Conservation (phyloP, 2,113 vertebrate genomes). For the Leucosticte australis region DNA sequence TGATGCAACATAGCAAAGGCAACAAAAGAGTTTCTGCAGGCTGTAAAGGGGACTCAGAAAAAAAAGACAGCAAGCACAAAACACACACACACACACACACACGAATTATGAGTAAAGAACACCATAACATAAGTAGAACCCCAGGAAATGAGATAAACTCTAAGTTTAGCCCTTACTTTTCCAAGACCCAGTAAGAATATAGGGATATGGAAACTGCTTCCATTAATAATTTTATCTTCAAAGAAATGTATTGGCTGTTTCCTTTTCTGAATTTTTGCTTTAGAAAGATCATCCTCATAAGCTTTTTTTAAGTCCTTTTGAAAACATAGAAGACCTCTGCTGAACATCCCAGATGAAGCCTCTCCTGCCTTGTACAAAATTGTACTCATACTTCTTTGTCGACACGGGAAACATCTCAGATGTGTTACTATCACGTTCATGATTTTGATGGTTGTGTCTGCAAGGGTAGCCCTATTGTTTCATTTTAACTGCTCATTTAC, state of each 20-base stretch:
- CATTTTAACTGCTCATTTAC: neutral
- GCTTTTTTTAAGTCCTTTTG: neutral
- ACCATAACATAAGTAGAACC: neutral
- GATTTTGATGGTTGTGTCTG: neutral
- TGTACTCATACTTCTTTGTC: neutral
- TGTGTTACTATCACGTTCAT: neutral
- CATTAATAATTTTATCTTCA: constrained; percentile 15
- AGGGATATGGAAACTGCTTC: constrained; percentile 13
- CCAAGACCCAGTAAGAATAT: neutral
- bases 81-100: neutral
- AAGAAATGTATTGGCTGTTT: neutral
- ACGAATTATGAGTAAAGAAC: neutral
- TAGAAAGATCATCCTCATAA: neutral
- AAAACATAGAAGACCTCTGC: neutral
- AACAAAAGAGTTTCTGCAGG: neutral
- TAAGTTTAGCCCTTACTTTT: neutral
- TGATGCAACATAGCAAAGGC: neutral
- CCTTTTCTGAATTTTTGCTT: neutral
- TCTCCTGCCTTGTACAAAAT: neutral
- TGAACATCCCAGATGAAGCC: neutral
- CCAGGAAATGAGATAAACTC: constrained; percentile 36
- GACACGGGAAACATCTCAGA: neutral
- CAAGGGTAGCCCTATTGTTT: neutral
- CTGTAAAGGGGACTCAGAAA: neutral
- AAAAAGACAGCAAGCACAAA: neutral